phyloP scores from a whole-genome alignment of 2,888 invertebrate species.

The Lasioglossum villosulum region DNA sequence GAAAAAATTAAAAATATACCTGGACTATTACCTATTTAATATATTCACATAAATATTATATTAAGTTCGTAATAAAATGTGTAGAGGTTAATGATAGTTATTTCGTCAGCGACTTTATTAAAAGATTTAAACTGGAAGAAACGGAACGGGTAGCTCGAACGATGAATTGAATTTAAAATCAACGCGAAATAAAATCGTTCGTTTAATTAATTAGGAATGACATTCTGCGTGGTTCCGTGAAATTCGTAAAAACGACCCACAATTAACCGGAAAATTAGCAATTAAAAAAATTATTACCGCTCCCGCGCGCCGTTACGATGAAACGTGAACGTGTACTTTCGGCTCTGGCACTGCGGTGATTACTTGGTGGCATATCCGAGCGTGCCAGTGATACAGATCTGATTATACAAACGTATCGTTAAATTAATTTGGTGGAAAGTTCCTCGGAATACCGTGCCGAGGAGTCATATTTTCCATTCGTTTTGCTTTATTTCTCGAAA shows the following conservation, averaged over 20 bases:
- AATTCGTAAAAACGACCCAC: slow-evolving; percentile 8
- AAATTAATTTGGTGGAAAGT: slow-evolving; percentile 39
- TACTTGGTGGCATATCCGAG: slow-evolving; percentile 6
- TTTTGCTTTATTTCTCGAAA: background rate
- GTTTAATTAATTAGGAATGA: background rate
- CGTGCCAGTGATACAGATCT: slow-evolving; percentile 18
- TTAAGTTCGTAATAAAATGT: background rate
- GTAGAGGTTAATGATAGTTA: background rate
- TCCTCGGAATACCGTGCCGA: background rate
- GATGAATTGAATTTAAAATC: background rate
- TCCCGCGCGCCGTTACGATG: slow-evolving; percentile 22
- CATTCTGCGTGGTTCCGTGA: background rate
- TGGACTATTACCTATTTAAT: background rate
- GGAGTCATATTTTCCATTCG: slow-evolving; percentile 20
- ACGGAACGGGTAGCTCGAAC: background rate
- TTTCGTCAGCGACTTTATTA: background rate
- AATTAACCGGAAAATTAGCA: slow-evolving; percentile 13
- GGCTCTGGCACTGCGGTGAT: slow-evolving; percentile 21
- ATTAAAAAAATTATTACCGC: slow-evolving; percentile 34
- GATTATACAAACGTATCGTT: slow-evolving; percentile 36
- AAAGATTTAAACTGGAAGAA: background rate
- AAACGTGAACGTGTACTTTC: slow-evolving; percentile 19
- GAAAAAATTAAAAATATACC: background rate
- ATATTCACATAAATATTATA: background rate
- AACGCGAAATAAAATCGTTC: background rate